These are phyloP conservation scores for Ferdinandea cuprea DNA, from an alignment of 2,888 invertebrate species.

Conservation along the genomic window DNA sequence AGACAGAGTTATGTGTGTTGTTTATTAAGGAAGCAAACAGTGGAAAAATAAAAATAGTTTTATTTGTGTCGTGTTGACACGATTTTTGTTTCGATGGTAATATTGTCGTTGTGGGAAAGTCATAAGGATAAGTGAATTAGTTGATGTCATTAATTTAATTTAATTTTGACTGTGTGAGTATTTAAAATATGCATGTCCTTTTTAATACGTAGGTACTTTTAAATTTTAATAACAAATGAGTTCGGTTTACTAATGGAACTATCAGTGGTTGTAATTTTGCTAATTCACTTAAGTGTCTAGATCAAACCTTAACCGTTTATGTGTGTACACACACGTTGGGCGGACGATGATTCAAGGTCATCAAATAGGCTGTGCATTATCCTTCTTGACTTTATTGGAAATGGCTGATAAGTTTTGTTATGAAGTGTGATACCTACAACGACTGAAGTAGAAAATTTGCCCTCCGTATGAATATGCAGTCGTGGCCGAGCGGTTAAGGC, in stretches of 20 bases:
- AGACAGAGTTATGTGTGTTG: too few species aligned
- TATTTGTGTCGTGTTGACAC: not conserved
- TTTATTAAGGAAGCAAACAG: too few species aligned
- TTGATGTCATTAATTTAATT: not conserved
- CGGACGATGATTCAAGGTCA: constrained; percentile 43
- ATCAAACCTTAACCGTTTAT: too few species aligned
- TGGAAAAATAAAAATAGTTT: not conserved
- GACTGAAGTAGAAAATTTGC: not conserved
- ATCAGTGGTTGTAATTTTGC: too few species aligned
- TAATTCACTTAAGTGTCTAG: not conserved
- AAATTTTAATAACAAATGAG: too few species aligned
- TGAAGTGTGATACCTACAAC: not conserved
- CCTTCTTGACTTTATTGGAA: not conserved
- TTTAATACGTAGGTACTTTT: too few species aligned
- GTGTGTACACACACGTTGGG: not conserved
- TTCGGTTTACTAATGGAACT: too few species aligned
- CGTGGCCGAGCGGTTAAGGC: constrained; percentile 75
- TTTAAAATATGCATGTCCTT: too few species aligned
- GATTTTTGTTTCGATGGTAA: not conserved
- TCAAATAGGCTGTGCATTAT: constrained; percentile 22
- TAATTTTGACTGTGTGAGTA: too few species aligned
- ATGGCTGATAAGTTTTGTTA: not conserved
- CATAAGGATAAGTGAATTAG: not conserved
- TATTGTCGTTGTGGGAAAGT: not conserved
- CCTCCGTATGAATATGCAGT: constrained; percentile 6